Base-by-base conservation (phyloP, 2,888 invertebrate species). In the Tenthredo amoena region DNA sequence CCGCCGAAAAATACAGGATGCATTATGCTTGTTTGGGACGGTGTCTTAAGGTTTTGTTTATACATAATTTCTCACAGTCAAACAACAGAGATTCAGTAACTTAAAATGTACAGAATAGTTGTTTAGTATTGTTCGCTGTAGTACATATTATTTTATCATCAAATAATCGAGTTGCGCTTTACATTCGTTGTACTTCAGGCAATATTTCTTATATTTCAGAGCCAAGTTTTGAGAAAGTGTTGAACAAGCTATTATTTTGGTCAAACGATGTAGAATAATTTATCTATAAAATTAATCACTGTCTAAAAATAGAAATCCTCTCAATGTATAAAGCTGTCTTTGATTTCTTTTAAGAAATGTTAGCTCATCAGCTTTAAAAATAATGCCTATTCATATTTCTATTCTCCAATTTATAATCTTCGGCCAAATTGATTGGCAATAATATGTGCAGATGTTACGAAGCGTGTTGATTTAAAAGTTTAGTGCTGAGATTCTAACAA, bases 321-420 rank as follows among this genome's bases (percentile, higher is more conserved):
- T 26, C 50, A 31, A 77, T 77, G 0, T 10, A 50, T 18, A 77
- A 55, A 77, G 34, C 55, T 77, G 34, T 31, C 55, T 77, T 43
- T 26, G 55, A 55, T 50, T 77, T 77, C 77, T 77, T 1, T 9
- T 18, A 34, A 18, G 55, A 50, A 77, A 55, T 77, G 7, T 21
- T 50, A 50, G 55, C 55, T 77, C n/a, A 26, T 77, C 18, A 77
- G 77, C 77, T 77, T 77, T 31, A 9, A 18, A 55, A 55, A 34
- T 72, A 34, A 40, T 34, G 3, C 18, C 7, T 7, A 50, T 50
- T 76, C 31, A 31, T 37, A 15, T 15, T 37, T 71, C 2, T 71
- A 12, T 37, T 37, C 40, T 72, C n/a, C 40, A 72, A 72, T 72
- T 26, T 40, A 34, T 3, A 34, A 72, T 21, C 40, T 40, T 40